phyloP scores from a whole-genome alignment of 2,797 vertebrate genomes.

The Tapera naevia region DNA sequence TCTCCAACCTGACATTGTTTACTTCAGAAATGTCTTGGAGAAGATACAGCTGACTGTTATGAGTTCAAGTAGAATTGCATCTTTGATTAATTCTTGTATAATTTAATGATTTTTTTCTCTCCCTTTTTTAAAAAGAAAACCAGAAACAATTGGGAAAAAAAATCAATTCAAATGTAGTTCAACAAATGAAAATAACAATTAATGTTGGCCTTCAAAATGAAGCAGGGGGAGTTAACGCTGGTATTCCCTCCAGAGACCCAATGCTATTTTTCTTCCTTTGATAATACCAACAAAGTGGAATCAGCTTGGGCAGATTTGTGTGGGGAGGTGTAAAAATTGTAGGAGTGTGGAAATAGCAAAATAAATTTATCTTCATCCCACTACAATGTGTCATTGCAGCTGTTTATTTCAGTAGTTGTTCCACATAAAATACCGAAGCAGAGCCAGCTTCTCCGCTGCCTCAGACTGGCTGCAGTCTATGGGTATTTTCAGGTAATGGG shows the following conservation, averaged over 20 bases:
- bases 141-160: not conserved
- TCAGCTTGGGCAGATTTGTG: conserved; percentile 65
- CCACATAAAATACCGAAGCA: conserved; percentile 17
- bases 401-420: conserved; percentile 57
- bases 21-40: not conserved
- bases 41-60: not conserved
- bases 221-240: not conserved
- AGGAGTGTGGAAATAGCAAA: conserved; percentile 65
- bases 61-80: not conserved
- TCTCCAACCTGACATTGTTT: not conserved
- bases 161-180: conserved; percentile 8
- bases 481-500: not conserved
- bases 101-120: not conserved
- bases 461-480: not conserved
- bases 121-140: not conserved
- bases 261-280: conserved; percentile 49
- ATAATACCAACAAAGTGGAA: conserved; percentile 60
- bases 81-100: not conserved
- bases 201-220: conserved; percentile 21
- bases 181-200: conserved; percentile 50
- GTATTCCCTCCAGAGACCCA: conserved; percentile 39
- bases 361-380: conserved; percentile 67
- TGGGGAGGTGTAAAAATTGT: conserved; percentile 64
- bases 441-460: not conserved
- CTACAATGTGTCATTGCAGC: conserved; percentile 61